Evolutionary conservation across 2,888 invertebrate species (phyloP), one percentile per base, ranked within the genome.

Genomic region (Matsumyia berberina): DNA sequence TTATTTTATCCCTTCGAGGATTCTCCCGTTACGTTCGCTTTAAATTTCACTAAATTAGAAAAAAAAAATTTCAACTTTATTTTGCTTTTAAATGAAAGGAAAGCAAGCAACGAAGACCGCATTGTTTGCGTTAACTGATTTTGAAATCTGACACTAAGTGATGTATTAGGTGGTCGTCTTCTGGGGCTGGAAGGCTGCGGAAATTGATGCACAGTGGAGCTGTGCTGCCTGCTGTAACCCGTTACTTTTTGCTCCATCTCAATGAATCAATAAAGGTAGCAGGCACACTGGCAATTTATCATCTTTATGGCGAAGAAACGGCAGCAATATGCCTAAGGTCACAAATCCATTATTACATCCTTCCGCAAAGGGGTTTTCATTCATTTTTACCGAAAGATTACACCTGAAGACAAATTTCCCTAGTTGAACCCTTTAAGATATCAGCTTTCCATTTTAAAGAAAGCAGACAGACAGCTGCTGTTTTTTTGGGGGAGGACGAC

Each of bases 281-380:
- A 64, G 58, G 31, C 42, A 33, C 44, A 33, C 44, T 12, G 80
- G 85, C 66, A 79, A 85, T 85, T 85, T 85, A 85, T 85, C 85
- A 85, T 85, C 57, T 85, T 85, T 80, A 80, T 80, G 58, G 79
- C 31, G 46, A 55, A 80, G 64, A 58, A 85, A 57, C 51, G 66
- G 58, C 80, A 80, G 70, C 85, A 85, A 85, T 85, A 85, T 85
- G 85, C 85, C 85, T 66, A 53, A 66, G 85, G 85, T 85, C 85
- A 80, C 85, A 85, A 80, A 85, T 69, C 85, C 85, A 85, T 85
- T 80, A 85, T 80, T 80, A 85, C 80, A 80, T 85, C 85, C 80
- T 85, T 85, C 85, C 74, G 69, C 49, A 74, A 33, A 74, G 64
- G 46, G 83, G 64, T 42, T 74, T 80, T 66, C 53, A 76, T 79